phyloP scores from a whole-genome alignment of 2,888 invertebrate genomes.

The Archips xylosteana region DNA sequence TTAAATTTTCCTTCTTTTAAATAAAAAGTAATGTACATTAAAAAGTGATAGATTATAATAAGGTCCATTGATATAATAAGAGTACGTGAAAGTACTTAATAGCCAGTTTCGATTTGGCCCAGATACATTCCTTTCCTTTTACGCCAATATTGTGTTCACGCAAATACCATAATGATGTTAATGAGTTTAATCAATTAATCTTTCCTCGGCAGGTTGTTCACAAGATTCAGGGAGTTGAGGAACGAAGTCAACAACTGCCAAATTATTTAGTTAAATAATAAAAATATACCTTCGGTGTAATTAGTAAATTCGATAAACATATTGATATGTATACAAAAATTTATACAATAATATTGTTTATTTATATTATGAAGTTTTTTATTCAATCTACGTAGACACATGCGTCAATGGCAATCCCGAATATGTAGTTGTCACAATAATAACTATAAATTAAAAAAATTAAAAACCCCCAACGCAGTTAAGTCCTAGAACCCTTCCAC shows the following conservation, averaged over 20 bases:
- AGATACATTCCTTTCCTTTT: too few relatives aligned
- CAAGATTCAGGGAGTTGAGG: conserved; percentile 84
- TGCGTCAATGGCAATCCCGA: too few relatives aligned
- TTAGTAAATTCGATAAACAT: conserved; percentile 79
- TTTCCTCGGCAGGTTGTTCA: conserved; percentile 75
- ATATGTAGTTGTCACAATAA: too few relatives aligned
- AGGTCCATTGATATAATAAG: too few relatives aligned
- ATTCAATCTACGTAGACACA: conserved; percentile 45
- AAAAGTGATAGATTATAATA: too few relatives aligned
- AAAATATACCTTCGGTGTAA: conserved; percentile 73
- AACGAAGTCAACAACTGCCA: conserved; percentile 63
- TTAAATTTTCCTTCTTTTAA: too few relatives aligned
- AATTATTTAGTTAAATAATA: conserved; percentile 66
- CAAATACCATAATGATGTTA: not conserved
- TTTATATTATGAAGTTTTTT: conserved; percentile 70
- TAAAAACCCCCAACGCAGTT: too few relatives aligned
- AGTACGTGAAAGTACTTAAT: too few relatives aligned
- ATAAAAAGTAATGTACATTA: too few relatives aligned
- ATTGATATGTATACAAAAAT: conserved; percentile 81
- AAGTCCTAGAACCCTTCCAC: too few relatives aligned
- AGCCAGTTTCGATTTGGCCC: too few relatives aligned
- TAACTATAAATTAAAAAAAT: too few relatives aligned
- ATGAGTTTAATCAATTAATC: conserved; percentile 17
- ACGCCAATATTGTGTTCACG: not conserved
- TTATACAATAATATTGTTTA: conserved; percentile 84